A percentile compares a stretch with the other conserved stretches of the same genome.
Evolutionary conservation across 2,888 invertebrate genomes (phyloP).

Genomic region (Dynastes grantii): DNA sequence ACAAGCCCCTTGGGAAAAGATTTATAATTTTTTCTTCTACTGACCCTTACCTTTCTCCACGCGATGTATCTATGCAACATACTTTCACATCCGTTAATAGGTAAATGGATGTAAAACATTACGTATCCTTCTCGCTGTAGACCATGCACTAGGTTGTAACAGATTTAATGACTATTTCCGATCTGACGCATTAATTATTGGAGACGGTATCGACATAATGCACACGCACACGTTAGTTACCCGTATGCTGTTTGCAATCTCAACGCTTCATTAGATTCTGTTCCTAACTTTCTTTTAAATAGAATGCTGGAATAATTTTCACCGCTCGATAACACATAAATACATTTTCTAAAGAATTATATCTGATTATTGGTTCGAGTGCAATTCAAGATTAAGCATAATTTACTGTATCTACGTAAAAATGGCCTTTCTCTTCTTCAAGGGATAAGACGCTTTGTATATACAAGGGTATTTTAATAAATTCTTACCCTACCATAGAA

Average conservation of each 20-base stretch:
- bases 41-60: constrained; percentile 1
- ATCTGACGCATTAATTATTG: not conserved
- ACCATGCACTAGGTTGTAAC: not conserved
- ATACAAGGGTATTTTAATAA: too few relatives aligned
- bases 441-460: too few relatives aligned
- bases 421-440: too few relatives aligned
- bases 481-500: too few relatives aligned
- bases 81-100: not conserved
- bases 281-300: not conserved
- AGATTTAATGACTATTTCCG: constrained; percentile 4
- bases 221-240: not conserved
- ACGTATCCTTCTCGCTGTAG: not conserved
- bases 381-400: too few relatives aligned
- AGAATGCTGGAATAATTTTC: not conserved
- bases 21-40: not conserved
- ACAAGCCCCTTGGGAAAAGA: not conserved
- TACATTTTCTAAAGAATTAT: too few relatives aligned
- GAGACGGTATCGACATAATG: not conserved
- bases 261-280: too few relatives aligned
- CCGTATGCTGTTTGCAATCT: not conserved
- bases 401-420: too few relatives aligned
- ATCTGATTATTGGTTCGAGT: too few relatives aligned
- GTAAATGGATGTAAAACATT: not conserved
- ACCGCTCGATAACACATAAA: too few relatives aligned
- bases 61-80: not conserved